These are phyloP conservation scores for Lemur catta DNA, from an alignment of 2,797 vertebrate genomes.

Conservation along the genomic window DNA sequence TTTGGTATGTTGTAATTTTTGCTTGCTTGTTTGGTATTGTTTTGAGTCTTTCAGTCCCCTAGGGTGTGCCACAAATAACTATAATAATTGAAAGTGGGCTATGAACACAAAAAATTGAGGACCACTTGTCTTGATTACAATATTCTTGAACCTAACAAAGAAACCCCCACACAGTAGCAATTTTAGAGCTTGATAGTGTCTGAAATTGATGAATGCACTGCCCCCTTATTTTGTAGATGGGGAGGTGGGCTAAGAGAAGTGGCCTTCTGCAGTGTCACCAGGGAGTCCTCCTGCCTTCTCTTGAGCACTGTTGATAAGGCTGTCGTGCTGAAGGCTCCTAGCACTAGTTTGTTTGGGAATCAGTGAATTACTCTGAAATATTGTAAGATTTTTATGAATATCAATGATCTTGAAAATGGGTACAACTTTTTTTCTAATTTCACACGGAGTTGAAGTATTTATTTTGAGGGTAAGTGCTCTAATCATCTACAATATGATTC, in stretches of 20 bases:
- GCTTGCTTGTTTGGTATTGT: constrained; percentile 18
- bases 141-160: neutral
- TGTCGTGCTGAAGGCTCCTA: neutral
- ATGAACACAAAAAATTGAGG: neutral
- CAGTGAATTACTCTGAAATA: neutral
- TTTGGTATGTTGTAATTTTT: neutral
- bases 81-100: neutral
- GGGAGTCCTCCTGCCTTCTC: neutral
- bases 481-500: neutral
- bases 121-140: neutral
- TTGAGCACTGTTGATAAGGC: neutral
- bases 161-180: neutral
- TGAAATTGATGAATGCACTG: neutral
- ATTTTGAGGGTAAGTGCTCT: constrained; percentile 20
- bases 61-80: neutral
- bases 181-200: neutral
- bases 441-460: neutral
- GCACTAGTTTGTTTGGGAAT: neutral
- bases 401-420: constrained; percentile 1
- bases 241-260: neutral
- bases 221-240: neutral
- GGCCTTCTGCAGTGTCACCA: neutral
- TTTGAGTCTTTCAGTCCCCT: neutral
- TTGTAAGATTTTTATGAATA: neutral
- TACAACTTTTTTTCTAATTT: neutral